Base-by-base conservation (phyloP, 2,888 invertebrate species). In the Tetropium fuscum region DNA sequence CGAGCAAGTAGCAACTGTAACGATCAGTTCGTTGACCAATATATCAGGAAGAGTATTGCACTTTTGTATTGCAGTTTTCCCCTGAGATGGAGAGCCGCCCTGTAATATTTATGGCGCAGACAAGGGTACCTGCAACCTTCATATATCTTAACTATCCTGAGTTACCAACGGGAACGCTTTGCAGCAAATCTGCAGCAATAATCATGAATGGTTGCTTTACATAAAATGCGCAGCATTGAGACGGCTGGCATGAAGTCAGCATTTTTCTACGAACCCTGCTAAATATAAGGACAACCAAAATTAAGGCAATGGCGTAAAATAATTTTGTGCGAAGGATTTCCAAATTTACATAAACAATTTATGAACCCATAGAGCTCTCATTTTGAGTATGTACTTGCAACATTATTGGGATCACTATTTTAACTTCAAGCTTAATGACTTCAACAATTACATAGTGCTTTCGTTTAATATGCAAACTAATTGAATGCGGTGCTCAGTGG, bases 11-110 rank as follows among this genome's bases (percentile, higher is more conserved):
- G 48, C 40, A 43, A 54, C 48, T 59, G 53, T 54, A 48, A 47
- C 11, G 34, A 59, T 53, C 53, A 54, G 34, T 59, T 48, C 40
- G 58, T 43, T 54, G 53, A 48, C 53, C 58, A 54, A 59, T 59
- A 59, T 48, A 59, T 54, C 51, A 45, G 32, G 44, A 41, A 47
- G 48, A 11, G 34, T 15, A 38, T 54, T 59, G 53, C 48, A 47
- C 34, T 41, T 34, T 53, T n/a, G n/a, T n/a, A n/a, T n/a, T n/a
- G n/a, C n/a, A n/a, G 36, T 44, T 49, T 49, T 22, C 36, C 25
- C 22, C 34, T 15, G 18, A 36, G 25, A 40, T 47, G 47, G 19
- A 15, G 19, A 56, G 47, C 38, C 27, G 13, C 36, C 25, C 48
- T 41, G 19, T 36, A 27, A 48, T 48, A 56, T 56, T 56, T 48